A percentile compares a stretch with the other conserved stretches of the same genome.
These are phyloP conservation scores for Sarotherodon lohbergeri DNA, from an alignment of 2,113 vertebrate genomes.

Conservation along the genomic window DNA sequence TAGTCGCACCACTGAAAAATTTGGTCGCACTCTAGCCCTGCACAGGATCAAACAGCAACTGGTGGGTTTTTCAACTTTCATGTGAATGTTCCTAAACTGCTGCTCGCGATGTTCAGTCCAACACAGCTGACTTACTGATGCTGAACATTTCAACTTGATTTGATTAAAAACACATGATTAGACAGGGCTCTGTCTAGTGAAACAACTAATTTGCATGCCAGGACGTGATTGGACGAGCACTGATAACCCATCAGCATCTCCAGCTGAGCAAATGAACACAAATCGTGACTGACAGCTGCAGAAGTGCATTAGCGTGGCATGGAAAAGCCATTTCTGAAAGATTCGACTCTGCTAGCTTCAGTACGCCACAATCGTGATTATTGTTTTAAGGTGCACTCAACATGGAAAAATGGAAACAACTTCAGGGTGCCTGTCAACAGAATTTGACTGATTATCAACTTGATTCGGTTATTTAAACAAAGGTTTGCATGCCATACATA, in stretches of 20 bases:
- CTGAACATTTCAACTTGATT: background rate
- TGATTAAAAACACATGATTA: slow-evolving; percentile 23
- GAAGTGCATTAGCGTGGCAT: background rate
- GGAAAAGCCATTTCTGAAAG: background rate
- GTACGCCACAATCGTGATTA: background rate
- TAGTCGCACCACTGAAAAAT: no score
- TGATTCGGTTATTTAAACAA: background rate
- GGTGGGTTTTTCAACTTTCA: background rate
- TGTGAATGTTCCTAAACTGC: background rate
- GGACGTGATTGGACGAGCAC: background rate
- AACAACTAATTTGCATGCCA: background rate
- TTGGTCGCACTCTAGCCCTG: no score
- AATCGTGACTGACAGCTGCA: background rate
- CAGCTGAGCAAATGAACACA: background rate
- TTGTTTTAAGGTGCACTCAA: background rate
- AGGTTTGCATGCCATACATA: background rate
- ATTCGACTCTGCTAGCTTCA: background rate
- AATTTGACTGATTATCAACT: background rate
- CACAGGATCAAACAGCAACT: background rate
- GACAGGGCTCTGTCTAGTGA: background rate
- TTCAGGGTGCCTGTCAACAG: background rate
- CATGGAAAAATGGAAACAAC: background rate
- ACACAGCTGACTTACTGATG: background rate
- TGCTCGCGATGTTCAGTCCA: background rate
- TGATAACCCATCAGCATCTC: background rate